These are phyloP conservation scores for Bradypodion ventrale DNA, from an alignment of 2,797 vertebrate species.

Conservation along the genomic window DNA sequence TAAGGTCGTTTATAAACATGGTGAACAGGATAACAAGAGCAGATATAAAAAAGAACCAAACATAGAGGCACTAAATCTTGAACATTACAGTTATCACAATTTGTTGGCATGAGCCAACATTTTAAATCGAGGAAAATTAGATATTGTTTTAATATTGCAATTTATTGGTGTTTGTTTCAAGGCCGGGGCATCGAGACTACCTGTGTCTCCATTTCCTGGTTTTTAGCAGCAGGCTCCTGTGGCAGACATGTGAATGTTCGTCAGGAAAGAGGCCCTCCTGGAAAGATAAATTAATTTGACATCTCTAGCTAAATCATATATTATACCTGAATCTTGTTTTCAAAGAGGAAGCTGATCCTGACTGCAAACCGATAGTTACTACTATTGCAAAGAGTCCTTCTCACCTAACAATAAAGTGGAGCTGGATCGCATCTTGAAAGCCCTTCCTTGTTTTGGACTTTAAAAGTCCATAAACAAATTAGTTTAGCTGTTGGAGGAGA, in stretches of 20 bases:
- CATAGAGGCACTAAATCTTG: too few relatives aligned
- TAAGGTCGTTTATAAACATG: too few relatives aligned
- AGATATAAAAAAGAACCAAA: too few relatives aligned
- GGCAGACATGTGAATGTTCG: not conserved
- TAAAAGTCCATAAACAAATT: not conserved
- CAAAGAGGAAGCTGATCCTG: not conserved
- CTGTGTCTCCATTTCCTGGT: not conserved
- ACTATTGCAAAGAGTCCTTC: not conserved
- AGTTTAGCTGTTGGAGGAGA: not conserved
- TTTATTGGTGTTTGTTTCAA: not conserved
- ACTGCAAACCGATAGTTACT: not conserved
- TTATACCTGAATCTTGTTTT: not conserved
- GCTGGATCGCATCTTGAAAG: not conserved
- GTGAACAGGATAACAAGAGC: too few relatives aligned
- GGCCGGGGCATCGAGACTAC: not conserved
- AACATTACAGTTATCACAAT: too few relatives aligned
- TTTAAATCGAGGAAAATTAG: not conserved
- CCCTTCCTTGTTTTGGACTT: not conserved
- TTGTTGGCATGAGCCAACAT: not conserved
- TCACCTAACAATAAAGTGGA: not conserved
- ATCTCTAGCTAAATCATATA: not conserved
- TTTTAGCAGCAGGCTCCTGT: not conserved
- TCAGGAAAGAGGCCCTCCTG: not conserved
- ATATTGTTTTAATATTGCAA: not conserved
- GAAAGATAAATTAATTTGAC: not conserved